Percentiles rank a stretch among this genome's conserved stretches.
phyloP scores from a whole-genome alignment of 2,888 invertebrate genomes.

The Iselma pallidipennis region DNA sequence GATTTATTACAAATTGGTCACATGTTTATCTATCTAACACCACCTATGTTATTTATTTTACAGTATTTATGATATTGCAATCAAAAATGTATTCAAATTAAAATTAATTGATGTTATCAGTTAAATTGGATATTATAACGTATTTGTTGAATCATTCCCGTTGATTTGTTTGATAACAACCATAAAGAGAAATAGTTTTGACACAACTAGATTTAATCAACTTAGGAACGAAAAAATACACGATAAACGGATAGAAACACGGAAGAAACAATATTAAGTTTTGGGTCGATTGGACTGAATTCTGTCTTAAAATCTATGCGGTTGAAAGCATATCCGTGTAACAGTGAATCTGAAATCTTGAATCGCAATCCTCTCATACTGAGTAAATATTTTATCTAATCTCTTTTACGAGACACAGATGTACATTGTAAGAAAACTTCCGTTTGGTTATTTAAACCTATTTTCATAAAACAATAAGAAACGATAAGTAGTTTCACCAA shows the following conservation, averaged over 20 bases:
- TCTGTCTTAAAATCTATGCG: constrained; percentile 7
- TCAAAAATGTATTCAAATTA: constrained; percentile 19
- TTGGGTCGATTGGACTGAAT: constrained; percentile 8
- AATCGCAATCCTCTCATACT: constrained; percentile 22
- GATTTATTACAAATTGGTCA: constrained; percentile 22
- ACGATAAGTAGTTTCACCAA: background rate
- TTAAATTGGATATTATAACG: background rate
- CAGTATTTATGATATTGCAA: constrained; percentile 9
- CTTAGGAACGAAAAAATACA: background rate
- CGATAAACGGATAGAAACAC: constrained; percentile 9
- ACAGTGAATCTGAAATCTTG: constrained; percentile 9
- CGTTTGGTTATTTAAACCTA: background rate
- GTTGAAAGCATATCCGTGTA: constrained; percentile 25
- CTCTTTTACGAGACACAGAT: background rate
- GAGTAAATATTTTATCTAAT: constrained; percentile 31
- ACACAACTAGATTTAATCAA: background rate
- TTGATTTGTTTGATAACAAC: background rate
- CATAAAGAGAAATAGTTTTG: background rate
- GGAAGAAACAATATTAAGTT: constrained; percentile 20
- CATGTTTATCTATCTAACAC: no score
- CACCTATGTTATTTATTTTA: constrained; percentile 10
- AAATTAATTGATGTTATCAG: constrained; percentile 7
- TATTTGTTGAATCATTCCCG: no score
- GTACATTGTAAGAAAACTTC: background rate
- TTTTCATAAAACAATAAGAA: background rate